A percentile compares a stretch with the other conserved stretches of the same genome.
These are phyloP conservation scores for Anolis carolinensis DNA, from an alignment of 2,113 vertebrate species.

Conservation along the genomic window DNA sequence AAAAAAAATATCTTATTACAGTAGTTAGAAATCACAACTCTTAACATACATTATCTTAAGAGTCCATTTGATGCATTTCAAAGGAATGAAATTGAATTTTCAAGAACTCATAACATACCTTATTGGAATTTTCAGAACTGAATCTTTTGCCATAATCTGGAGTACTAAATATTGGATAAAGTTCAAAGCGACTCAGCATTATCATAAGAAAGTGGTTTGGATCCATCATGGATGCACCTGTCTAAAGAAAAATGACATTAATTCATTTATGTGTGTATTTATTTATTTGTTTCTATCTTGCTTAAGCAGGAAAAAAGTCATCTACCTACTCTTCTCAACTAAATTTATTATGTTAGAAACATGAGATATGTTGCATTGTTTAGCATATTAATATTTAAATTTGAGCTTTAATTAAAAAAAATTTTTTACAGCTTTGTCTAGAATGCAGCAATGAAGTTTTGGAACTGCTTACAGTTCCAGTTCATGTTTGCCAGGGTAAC, in stretches of 20 bases:
- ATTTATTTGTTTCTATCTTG: neutral
- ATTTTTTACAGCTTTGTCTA: neutral
- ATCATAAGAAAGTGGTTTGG: slow-evolving; percentile 99
- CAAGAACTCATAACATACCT: slow-evolving; percentile 76
- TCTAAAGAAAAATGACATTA: slow-evolving; percentile 75
- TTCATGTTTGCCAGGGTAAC: neutral
- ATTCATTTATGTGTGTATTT: neutral
- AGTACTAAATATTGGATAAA: slow-evolving; percentile 93
- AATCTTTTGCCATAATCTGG: slow-evolving; percentile 91
- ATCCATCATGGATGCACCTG: slow-evolving; percentile 98
- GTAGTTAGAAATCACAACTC: neutral
- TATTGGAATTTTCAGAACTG: slow-evolving; percentile 86
- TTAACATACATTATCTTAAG: neutral
- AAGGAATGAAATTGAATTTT: neutral
- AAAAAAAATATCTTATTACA: slow-evolving; percentile 12
- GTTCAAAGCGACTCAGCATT: slow-evolving; percentile 93
- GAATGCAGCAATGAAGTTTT: neutral
- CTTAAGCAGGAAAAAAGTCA: neutral
- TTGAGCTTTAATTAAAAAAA: neutral
- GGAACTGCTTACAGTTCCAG: no score
- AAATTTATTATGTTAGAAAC: neutral
- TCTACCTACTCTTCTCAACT: neutral
- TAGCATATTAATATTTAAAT: neutral
- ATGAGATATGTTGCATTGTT: neutral
- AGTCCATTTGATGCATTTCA: neutral